Conservation (phyloP, 2,888 invertebrate genomes). For the Crocallis elinguaria region DNA sequence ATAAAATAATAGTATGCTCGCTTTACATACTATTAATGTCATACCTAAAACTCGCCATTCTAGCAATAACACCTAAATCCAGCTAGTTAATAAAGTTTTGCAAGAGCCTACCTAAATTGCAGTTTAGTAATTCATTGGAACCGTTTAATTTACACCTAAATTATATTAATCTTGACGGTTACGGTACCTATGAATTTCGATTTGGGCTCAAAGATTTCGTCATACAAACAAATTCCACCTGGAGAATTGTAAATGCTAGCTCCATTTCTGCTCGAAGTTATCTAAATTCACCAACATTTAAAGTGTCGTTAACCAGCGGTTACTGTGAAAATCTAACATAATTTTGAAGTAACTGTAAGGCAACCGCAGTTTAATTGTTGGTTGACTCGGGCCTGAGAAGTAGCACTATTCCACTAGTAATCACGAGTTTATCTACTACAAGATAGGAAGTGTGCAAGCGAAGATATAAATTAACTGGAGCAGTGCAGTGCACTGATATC, state of each 20-base stretch:
- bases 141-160: background rate
- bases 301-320: background rate
- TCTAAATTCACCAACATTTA: background rate
- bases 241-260: slow-evolving; percentile 3
- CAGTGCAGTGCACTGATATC: slow-evolving; percentile 1
- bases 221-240: slow-evolving; percentile 4
- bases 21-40: too few species aligned
- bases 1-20: too few species aligned
- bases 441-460: slow-evolving; percentile 14
- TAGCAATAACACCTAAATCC: background rate
- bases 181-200: slow-evolving; percentile 8
- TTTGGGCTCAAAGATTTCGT: slow-evolving; percentile 8
- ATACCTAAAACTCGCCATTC: too few species aligned
- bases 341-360: background rate
- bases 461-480: slow-evolving; percentile 5
- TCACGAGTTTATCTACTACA: background rate
- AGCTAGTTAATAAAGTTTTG: background rate
- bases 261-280: too few species aligned
- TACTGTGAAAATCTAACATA: background rate
- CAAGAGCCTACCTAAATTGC: background rate
- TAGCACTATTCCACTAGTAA: too few species aligned
- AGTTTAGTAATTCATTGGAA: background rate
- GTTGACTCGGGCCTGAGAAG: background rate
- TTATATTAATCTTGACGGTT: slow-evolving; percentile 3
- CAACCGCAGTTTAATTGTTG: background rate